Base-by-base conservation (phyloP, 2,888 invertebrate species). In the Drosophila peninsularis region DNA sequence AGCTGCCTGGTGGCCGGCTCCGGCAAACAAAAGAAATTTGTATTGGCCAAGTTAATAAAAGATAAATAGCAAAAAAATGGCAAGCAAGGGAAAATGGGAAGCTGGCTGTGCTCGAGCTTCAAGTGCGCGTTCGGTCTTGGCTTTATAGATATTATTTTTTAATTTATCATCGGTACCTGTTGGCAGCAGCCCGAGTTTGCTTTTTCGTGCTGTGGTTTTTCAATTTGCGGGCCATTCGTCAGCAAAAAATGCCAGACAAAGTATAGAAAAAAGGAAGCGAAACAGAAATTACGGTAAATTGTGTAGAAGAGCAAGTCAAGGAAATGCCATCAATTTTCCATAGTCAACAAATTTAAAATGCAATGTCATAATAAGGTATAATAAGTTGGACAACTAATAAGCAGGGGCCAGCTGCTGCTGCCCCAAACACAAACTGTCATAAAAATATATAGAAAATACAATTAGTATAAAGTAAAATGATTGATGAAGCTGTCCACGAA, bases 121-220 rank as follows among this genome's bases (percentile, higher is more conserved):
- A 70, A 56, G 36, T 60, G 34, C 56, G 41, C 42, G 49, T 21
- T 52, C 7, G 27, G 54, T 52, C 61, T 44, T 68, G 30, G 19
- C 69, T 75, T 66, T 60, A 70, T 83, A 36, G 45, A 64, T 50
- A 85, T 85, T 88, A 88, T 79, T 88, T 85, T 83, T 73, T 71
- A 83, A 87, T 87, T 87, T 89, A 89, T 87, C 79, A 81, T 74
- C 78, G 39, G 73, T 80, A 82, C 76, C 85, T 86, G 71, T 75
- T 69, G 56, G 49, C 56, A 55, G 58, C 32, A 14, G 1, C 21
- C 32, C 10, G 34, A 39, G 13, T 24, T 34, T 17, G 13, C 45
- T 42, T 58, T 58, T 62, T 80, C 47, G 49, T 60, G 50, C 56
- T 58, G 47, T 47, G 56, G 71, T 63, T 71, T 83, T 85, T 78